Conservation (phyloP, 2,888 invertebrate species). For the Chelonus formosanus region DNA sequence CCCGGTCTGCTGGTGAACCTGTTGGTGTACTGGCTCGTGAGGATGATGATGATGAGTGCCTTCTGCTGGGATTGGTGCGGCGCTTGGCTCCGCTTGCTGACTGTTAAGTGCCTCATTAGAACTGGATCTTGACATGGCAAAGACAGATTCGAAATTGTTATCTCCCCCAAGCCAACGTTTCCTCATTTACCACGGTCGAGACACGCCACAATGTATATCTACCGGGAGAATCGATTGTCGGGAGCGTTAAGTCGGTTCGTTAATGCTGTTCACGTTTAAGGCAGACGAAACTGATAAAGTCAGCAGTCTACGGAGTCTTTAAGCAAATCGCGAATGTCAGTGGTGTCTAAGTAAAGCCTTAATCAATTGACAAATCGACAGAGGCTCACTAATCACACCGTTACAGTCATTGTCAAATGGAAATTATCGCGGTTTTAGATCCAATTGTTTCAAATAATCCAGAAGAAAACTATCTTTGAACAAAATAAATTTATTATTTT, state of each 20-base stretch:
- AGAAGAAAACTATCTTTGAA: too few species aligned
- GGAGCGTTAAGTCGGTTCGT: neutral
- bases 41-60: conserved; percentile 39
- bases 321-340: conserved; percentile 1
- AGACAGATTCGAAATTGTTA: conserved; percentile 26
- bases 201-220: conserved; percentile 5
- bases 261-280: conserved; percentile 21
- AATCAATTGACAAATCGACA: conserved; percentile 5
- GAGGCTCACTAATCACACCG: too few species aligned
- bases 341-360: neutral
- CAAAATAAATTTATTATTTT: too few species aligned
- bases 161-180: conserved; percentile 15
- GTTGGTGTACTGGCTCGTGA: conserved; percentile 38
- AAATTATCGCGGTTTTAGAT: too few species aligned
- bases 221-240: neutral
- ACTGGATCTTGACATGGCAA: conserved; percentile 35
- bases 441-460: too few species aligned
- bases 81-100: conserved; percentile 52
- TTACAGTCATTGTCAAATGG: neutral
- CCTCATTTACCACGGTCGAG: conserved; percentile 17
- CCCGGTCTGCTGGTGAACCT: conserved; percentile 42
- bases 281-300: conserved; percentile 8
- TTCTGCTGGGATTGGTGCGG: conserved; percentile 44
- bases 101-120: conserved; percentile 48
- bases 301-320: conserved; percentile 3